Conservation (phyloP, 2,888 invertebrate species). For the Elegia similella region DNA sequence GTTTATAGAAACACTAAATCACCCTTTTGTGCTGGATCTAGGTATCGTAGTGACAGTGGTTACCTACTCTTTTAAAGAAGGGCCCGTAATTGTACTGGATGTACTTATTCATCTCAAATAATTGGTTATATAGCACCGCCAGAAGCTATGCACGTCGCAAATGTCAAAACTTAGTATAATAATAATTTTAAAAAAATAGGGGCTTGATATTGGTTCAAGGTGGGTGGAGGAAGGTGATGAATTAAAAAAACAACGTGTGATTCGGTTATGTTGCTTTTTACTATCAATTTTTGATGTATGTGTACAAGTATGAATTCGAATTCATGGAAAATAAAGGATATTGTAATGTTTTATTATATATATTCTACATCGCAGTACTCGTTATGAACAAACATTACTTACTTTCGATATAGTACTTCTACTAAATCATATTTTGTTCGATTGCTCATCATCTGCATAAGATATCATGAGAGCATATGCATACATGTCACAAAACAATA, state of each 20-base stretch:
- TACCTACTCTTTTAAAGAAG: too few relatives aligned
- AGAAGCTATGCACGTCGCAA: too few relatives aligned
- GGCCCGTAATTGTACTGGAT: too few relatives aligned
- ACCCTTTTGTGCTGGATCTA: too few relatives aligned
- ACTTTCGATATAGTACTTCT: slow-evolving; percentile 75
- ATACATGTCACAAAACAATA: slow-evolving; percentile 65
- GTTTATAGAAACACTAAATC: too few relatives aligned
- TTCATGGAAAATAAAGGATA: slow-evolving; percentile 80
- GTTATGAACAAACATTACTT: slow-evolving; percentile 79
- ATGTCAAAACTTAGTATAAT: too few relatives aligned
- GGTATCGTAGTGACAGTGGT: too few relatives aligned
- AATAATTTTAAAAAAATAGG: too few relatives aligned
- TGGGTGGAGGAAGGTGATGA: slow-evolving; percentile 39
- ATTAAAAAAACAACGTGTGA: slow-evolving; percentile 67
- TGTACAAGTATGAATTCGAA: slow-evolving; percentile 80
- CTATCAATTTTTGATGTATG: slow-evolving; percentile 81
- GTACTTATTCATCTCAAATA: too few relatives aligned
- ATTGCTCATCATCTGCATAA: slow-evolving; percentile 57
- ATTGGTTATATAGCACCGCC: too few relatives aligned
- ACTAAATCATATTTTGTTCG: slow-evolving; percentile 76
- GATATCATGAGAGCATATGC: slow-evolving; percentile 62
- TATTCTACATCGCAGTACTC: slow-evolving; percentile 80
- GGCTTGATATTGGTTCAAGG: too few relatives aligned
- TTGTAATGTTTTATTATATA: slow-evolving; percentile 73
- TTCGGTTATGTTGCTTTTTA: slow-evolving; percentile 81